Conservation (phyloP, 2,113 vertebrate species). For the Plecotus auritus region DNA sequence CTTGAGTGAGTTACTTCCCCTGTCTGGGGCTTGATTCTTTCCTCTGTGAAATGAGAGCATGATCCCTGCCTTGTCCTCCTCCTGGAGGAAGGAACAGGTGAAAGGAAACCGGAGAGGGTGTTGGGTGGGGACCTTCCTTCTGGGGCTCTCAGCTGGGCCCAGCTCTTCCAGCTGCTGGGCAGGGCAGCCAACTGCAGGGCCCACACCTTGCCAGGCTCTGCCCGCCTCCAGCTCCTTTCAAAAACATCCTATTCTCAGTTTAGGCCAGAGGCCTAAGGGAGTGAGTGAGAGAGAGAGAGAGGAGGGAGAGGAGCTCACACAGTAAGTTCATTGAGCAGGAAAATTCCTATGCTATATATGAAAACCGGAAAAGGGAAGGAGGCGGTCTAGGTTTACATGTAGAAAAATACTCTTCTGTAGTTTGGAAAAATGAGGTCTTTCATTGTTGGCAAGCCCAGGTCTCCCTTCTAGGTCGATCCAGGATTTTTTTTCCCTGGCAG, state of each 20-base stretch:
- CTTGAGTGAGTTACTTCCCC: neutral
- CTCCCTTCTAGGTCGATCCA: conserved; percentile 60
- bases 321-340: conserved; percentile 78
- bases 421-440: conserved; percentile 72
- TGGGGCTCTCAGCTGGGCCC: neutral
- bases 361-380: conserved; percentile 72
- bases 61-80: neutral
- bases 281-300: neutral
- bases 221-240: neutral
- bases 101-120: neutral
- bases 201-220: neutral
- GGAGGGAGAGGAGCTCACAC: conserved; percentile 50
- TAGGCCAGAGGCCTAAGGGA: neutral
- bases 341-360: conserved; percentile 75
- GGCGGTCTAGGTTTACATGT: conserved; percentile 50
- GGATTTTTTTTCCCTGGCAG: conserved; percentile 57
- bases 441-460: conserved; percentile 62
- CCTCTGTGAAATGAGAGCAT: neutral
- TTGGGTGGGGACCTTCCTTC: neutral
- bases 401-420: conserved; percentile 68
- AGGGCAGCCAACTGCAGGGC: neutral
- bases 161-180: neutral
- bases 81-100: neutral
- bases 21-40: neutral
- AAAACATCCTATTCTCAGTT: neutral